Percentiles rank a stretch among this genome's conserved stretches.
These are phyloP conservation scores for Sebastes melanostomus DNA, from an alignment of 2,797 vertebrate species.

Conservation along the genomic window DNA sequence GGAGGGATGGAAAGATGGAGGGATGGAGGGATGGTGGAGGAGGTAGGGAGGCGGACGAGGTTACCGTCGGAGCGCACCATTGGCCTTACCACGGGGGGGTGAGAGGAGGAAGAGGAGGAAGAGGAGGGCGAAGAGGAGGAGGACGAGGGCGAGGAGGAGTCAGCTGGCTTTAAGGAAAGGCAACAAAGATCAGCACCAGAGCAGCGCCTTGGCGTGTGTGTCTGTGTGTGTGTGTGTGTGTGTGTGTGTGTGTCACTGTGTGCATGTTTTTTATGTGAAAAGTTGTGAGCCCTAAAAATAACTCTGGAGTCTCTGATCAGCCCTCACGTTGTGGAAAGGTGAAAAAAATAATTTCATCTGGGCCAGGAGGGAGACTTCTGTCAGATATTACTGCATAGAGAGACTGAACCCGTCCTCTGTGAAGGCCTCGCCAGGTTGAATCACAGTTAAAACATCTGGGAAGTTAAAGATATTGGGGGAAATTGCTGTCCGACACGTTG, in stretches of 20 bases:
- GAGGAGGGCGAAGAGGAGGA: constrained; percentile 79
- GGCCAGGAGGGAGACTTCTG: constrained; percentile 11
- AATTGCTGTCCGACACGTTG: not conserved
- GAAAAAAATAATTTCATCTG: constrained; percentile 23
- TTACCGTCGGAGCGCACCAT: constrained; percentile 87
- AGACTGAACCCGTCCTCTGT: constrained; percentile 3
- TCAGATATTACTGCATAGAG: constrained; percentile 7
- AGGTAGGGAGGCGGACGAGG: constrained; percentile 74
- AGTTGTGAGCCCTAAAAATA: not conserved
- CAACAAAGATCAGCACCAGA: constrained; percentile 99
- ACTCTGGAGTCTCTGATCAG: constrained; percentile 26
- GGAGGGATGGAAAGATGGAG: constrained; percentile 52
- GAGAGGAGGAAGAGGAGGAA: constrained; percentile 88
- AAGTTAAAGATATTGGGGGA: constrained; percentile 10
- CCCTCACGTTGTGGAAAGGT: constrained; percentile 3
- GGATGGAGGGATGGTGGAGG: constrained; percentile 60
- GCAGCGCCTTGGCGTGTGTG: constrained; percentile 73
- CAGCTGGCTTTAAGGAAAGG: constrained; percentile 99
- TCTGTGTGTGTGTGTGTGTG: not conserved
- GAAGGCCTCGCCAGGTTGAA: constrained; percentile 16
- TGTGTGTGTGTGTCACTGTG: constrained; percentile 12
- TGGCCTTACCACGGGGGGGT: constrained; percentile 97
- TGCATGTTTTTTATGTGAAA: constrained; percentile 21
- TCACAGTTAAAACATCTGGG: constrained; percentile 18
- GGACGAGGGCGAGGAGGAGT: constrained; percentile 89